These are phyloP conservation scores for Hoplostethus mediterraneus DNA, from an alignment of 2,797 vertebrate genomes.

Conservation along the genomic window DNA sequence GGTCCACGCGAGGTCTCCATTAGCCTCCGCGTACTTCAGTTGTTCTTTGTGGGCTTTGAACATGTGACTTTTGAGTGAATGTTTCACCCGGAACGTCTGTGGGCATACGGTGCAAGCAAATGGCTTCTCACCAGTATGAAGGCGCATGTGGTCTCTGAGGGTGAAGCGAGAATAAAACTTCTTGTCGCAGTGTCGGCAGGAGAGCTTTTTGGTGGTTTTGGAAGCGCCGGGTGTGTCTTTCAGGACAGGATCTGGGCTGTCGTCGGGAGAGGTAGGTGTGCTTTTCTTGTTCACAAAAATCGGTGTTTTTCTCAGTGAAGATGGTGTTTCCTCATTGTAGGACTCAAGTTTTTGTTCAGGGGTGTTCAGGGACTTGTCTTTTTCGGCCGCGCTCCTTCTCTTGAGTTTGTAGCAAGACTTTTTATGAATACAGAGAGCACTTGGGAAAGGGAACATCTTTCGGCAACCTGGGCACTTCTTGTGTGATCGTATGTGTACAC, in stretches of 20 bases:
- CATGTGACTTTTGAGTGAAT: conserved; percentile 17
- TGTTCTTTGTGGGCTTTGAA: conserved; percentile 12
- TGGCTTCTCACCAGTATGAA: conserved; percentile 19
- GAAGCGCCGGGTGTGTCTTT: not conserved
- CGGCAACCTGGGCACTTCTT: conserved; percentile 61
- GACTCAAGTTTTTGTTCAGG: not conserved
- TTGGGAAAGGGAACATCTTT: conserved; percentile 37
- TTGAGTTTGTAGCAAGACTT: conserved; percentile 19
- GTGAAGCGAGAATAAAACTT: not conserved
- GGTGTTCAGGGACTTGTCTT: not conserved
- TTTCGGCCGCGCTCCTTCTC: not conserved
- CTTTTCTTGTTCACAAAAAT: not conserved
- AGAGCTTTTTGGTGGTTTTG: not conserved
- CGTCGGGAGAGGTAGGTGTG: not conserved
- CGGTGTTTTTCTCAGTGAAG: not conserved
- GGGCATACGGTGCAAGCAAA: conserved; percentile 47
- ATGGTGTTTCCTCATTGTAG: not conserved
- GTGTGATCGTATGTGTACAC: conserved; percentile 49
- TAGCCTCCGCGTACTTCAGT: not conserved
- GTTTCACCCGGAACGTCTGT: conserved; percentile 18
- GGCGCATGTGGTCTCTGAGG: conserved; percentile 31
- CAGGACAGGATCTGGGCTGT: not conserved
- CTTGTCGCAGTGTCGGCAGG: conserved; percentile 40
- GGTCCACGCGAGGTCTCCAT: conserved; percentile 41
- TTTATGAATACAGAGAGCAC: conserved; percentile 18